A percentile compares a stretch with the other conserved stretches of the same genome.
These are phyloP conservation scores for Corythaeola cristata DNA, from an alignment of 2,113 vertebrate genomes.

Conservation along the genomic window DNA sequence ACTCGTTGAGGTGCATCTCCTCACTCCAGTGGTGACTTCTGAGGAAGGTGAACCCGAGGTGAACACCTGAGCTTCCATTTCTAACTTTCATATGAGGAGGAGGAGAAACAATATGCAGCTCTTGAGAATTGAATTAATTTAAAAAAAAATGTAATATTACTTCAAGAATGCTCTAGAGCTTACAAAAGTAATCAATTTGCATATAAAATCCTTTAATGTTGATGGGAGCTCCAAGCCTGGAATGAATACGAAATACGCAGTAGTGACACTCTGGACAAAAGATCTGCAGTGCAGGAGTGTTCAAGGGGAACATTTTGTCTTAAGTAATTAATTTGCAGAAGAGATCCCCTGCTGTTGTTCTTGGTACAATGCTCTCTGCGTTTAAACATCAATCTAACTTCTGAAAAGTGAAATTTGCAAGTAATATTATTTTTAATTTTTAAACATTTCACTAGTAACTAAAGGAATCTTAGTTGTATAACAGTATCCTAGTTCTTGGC, in stretches of 20 bases:
- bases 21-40: not conserved
- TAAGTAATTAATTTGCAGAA: conserved; percentile 72
- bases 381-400: conserved; percentile 67
- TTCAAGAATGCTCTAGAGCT: conserved; percentile 57
- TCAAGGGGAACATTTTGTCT: conserved; percentile 68
- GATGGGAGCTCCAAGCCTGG: conserved; percentile 46
- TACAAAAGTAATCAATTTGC: conserved; percentile 68
- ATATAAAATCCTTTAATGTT: conserved; percentile 61
- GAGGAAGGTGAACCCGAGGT: conserved; percentile 38
- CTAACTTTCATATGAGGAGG: not conserved
- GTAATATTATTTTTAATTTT: conserved; percentile 46
- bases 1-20: not conserved
- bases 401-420: conserved; percentile 63
- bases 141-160: not conserved
- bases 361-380: conserved; percentile 45
- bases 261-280: conserved; percentile 67
- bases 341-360: conserved; percentile 62
- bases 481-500: not conserved
- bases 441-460: conserved; percentile 32
- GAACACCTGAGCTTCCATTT: conserved; percentile 27
- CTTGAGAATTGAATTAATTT: conserved; percentile 59
- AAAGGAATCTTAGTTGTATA: conserved; percentile 49
- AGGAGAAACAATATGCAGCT: conserved; percentile 43
- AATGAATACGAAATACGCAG: conserved; percentile 55
- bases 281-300: conserved; percentile 69